phyloP scores from a whole-genome alignment of 2,888 invertebrate genomes.

The Athalia circularis region DNA sequence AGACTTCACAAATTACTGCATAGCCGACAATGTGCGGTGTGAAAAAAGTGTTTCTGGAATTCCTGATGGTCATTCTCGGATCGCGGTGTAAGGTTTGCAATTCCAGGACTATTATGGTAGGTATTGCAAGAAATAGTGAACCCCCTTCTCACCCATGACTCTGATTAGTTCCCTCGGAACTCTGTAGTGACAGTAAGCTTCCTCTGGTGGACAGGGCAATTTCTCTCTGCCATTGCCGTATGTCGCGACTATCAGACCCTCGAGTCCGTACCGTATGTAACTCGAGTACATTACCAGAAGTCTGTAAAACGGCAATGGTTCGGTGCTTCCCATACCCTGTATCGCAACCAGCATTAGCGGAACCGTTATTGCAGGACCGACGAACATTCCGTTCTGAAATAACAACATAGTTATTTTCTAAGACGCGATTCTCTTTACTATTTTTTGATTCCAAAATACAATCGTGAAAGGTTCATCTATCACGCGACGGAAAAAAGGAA shows the following conservation, averaged over 20 bases:
- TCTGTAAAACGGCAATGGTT: conserved; percentile 84
- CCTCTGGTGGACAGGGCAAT: conserved; percentile 83
- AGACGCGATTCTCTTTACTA: neutral
- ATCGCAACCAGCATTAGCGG: conserved; percentile 92
- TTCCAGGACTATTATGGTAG: neutral
- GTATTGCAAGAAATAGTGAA: neutral
- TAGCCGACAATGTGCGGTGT: neutral
- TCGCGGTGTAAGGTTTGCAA: no score
- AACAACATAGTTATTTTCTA: conserved; percentile 47
- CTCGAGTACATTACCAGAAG: conserved; percentile 88
- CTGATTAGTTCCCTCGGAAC: conserved; percentile 85
- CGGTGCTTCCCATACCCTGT: conserved; percentile 87
- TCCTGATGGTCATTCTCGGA: no score
- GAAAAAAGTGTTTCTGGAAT: no score
- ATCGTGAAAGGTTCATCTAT: neutral
- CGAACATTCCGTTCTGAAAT: conserved; percentile 88
- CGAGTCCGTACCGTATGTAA: conserved; percentile 87
- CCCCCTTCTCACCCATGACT: conserved; percentile 78
- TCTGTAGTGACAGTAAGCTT: conserved; percentile 85
- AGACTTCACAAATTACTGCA: neutral
- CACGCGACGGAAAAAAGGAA: neutral
- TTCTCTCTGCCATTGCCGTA: conserved; percentile 86
- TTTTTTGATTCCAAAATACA: neutral
- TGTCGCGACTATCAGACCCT: conserved; percentile 87
- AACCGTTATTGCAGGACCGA: conserved; percentile 91